Evolutionary conservation across 35 echinoderm and acorn worm species (phyloP).

Genomic region (Hemicentrotus pulcherrimus): DNA sequence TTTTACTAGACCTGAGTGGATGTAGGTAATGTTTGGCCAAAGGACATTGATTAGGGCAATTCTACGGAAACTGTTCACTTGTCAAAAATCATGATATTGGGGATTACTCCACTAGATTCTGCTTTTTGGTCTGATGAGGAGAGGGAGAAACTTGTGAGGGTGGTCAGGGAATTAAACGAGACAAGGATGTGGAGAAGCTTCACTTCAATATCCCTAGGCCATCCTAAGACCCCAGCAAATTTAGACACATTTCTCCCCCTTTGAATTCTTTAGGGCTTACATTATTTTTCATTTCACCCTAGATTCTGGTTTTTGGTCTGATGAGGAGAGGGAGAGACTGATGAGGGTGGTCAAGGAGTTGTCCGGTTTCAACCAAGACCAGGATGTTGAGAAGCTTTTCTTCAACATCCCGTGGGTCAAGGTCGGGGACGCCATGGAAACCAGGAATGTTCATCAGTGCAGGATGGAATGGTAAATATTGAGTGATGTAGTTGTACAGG

Average conservation of each 20-base stretch:
- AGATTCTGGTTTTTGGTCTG: conserved; percentile 8
- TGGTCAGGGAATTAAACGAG: background rate
- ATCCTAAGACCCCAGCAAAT: background rate
- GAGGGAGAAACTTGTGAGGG: background rate
- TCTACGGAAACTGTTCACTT: background rate
- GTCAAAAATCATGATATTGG: background rate
- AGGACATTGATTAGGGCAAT: background rate
- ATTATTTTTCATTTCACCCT: background rate
- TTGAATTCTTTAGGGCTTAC: background rate
- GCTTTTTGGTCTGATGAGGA: background rate
- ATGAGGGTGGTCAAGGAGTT: background rate
- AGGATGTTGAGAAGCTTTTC: conserved; percentile 18
- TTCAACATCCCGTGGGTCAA: conserved; percentile 13
- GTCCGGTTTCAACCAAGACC: conserved; percentile 15
- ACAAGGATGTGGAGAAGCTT: background rate
- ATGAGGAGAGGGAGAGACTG: background rate
- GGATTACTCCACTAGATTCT: background rate
- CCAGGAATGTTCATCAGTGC: conserved; percentile 33
- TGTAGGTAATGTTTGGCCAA: too few relatives aligned
- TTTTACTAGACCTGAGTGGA: background rate
- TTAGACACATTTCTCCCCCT: background rate
- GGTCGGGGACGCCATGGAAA: background rate
- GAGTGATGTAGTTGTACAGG: background rate
- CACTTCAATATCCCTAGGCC: background rate
- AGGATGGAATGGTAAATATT: conserved; percentile 2